These are phyloP conservation scores for Tragelaphus scriptus DNA, from an alignment of 2,113 vertebrate species.

Conservation along the genomic window DNA sequence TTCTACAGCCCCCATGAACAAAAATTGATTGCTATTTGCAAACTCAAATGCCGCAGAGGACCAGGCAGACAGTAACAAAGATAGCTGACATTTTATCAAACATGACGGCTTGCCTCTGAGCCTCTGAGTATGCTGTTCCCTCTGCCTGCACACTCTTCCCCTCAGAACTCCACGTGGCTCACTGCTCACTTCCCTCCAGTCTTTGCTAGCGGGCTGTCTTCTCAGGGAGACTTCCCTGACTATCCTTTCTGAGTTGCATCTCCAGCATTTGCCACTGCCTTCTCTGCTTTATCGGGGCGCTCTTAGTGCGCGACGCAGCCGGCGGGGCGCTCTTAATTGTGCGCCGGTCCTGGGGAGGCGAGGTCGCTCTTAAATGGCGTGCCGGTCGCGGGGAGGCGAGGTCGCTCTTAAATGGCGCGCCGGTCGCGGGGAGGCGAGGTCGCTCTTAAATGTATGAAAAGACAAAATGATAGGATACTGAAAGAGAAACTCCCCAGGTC, in stretches of 20 bases:
- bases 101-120: not conserved
- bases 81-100: not conserved
- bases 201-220: not conserved
- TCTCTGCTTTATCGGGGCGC: too few species aligned
- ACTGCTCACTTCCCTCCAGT: not conserved
- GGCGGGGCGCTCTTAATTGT: too few species aligned
- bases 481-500: too few species aligned
- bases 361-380: too few species aligned
- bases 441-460: too few species aligned
- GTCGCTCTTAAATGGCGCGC: too few species aligned
- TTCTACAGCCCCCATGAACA: not conserved
- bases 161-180: rapidly evolving
- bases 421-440: too few species aligned
- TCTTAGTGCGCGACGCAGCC: too few species aligned
- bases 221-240: not conserved
- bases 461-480: too few species aligned
- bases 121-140: not conserved
- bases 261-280: not conserved
- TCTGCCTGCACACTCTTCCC: not conserved
- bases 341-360: too few species aligned
- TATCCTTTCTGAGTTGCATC: not conserved
- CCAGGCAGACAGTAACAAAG: not conserved
- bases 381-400: too few species aligned
- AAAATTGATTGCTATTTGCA: not conserved
- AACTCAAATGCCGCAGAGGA: not conserved